Base-by-base conservation (phyloP, 2,888 invertebrate species). In the Sesia bembeciformis region DNA sequence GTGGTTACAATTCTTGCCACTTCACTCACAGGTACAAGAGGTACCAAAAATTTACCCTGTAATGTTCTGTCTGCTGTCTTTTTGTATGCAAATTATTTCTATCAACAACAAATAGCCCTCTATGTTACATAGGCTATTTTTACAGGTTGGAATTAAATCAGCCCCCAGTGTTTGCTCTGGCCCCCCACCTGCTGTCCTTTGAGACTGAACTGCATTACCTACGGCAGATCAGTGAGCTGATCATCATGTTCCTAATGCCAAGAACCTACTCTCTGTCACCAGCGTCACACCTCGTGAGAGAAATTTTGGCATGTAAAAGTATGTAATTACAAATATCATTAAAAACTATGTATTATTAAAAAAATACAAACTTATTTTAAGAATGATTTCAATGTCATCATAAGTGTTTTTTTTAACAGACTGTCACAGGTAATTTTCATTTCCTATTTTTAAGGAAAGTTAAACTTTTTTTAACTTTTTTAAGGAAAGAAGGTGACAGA, bases 221-320 rank as follows among this genome's bases (percentile, higher is more conserved):
- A 53, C 90, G 96, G 52, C 94, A 94, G 75, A 91, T 97, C 54
- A 95, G 95, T 72, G 97, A 97, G 78, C 91, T 96, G 49, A 91
- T 96, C 58, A 92, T 97, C 52, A 93, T 95, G 83, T 93, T 95
- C 67, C 84, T 97, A 54, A 90, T 97, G 77, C 97, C 97, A 5
- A 90, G 94, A 57, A 93, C 94, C 68, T 97, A 97, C 76, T 94
- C 94, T 3, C 78, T 94, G 58, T 92, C 95, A 3, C 95, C 96
- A 38, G 91, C 94, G 0, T 94, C 95, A 68, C 94, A 94, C 80
- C 90, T 97, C 54, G 81, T 97, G 61, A 92, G 96, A 64, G 97
- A 97, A 89, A 92, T 97, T 61, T 81, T 97, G 53, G 93, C 96
- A 49, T 95, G 94, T 72, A 94, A 94, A 92, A 94, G 97, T 97